Evolutionary conservation across 2,113 vertebrate genomes (phyloP).

Genomic region (Marcusenius ussheri): DNA sequence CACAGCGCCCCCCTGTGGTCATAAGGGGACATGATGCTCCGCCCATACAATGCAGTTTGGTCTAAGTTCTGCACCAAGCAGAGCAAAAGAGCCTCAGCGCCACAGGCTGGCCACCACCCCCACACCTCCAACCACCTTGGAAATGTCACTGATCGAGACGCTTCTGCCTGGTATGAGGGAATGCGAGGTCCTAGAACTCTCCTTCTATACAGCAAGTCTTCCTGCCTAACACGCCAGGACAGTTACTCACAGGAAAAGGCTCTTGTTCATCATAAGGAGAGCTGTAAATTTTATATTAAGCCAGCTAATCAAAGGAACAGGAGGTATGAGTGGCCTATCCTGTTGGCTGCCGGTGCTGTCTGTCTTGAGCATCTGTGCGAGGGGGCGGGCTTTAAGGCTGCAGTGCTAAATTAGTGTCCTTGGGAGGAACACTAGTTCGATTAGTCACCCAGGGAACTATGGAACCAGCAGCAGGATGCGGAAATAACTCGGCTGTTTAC

Average conservation of each 20-base stretch:
- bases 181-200: not conserved
- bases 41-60: not conserved
- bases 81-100: not conserved
- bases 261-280: not conserved
- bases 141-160: not conserved
- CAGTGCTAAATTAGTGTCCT: not conserved
- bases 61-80: not conserved
- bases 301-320: not conserved
- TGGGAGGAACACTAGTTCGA: not conserved
- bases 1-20: not conserved
- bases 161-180: not conserved
- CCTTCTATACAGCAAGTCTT: not conserved
- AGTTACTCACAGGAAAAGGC: not conserved
- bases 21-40: not conserved
- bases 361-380: not conserved
- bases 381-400: not conserved
- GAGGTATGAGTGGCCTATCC: not conserved
- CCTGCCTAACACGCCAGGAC: not conserved
- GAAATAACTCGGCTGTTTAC: not conserved
- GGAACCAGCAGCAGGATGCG: not conserved
- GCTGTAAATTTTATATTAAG: not conserved
- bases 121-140: not conserved
- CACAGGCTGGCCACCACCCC: not conserved
- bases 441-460: not conserved
- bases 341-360: not conserved